Percentiles rank a stretch among this genome's conserved stretches.
These are phyloP conservation scores for Corythaeola cristata DNA, from an alignment of 2,113 vertebrate species.

Conservation along the genomic window DNA sequence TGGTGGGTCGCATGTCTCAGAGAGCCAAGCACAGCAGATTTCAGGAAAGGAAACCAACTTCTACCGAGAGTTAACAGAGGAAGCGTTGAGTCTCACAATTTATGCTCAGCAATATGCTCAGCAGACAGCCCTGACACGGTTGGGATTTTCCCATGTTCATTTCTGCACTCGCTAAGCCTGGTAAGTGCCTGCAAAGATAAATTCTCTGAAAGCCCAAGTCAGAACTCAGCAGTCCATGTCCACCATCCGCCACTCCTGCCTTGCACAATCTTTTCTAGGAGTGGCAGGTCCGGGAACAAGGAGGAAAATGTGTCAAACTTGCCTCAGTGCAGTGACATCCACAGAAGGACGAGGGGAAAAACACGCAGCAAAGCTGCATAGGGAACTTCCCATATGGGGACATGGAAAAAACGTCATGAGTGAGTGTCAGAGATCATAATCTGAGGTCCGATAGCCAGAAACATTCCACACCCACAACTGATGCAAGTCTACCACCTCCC, in stretches of 20 bases:
- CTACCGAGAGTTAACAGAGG: background rate
- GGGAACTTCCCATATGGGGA: constrained; percentile 28
- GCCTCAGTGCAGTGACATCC: background rate
- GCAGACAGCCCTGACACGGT: background rate
- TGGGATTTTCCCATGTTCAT: constrained; percentile 19
- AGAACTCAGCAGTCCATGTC: background rate
- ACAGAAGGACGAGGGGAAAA: constrained; percentile 15
- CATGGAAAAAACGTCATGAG: background rate
- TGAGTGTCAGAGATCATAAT: constrained; percentile 17
- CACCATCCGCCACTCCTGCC: background rate
- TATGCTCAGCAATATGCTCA: background rate
- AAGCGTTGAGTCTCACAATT: background rate
- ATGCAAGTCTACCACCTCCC: background rate
- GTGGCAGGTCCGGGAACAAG: background rate
- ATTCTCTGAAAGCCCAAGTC: background rate
- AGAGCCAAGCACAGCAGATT: background rate
- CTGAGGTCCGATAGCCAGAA: background rate
- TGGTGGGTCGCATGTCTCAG: fast-evolving
- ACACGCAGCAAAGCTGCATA: background rate
- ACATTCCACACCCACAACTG: background rate
- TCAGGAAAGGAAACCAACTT: constrained; percentile 50
- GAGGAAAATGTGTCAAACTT: background rate
- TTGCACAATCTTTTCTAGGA: background rate
- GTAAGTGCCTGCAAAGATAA: background rate
- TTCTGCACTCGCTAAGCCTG: background rate